Conservation (phyloP, 2,113 vertebrate genomes). For the Dromaius novaehollandiae region DNA sequence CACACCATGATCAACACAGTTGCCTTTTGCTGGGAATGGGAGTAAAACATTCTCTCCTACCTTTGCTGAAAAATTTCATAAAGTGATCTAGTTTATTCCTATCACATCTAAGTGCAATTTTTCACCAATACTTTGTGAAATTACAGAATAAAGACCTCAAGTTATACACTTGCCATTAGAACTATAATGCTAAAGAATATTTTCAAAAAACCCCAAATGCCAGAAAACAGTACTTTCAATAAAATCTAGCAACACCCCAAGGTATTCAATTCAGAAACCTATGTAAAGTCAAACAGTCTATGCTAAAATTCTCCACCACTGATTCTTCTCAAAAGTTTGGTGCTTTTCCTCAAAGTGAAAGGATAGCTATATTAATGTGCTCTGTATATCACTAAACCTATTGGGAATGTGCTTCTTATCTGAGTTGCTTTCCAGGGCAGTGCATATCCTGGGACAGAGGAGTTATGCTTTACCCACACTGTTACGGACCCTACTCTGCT, state of each 20-base stretch:
- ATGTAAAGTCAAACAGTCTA: background rate
- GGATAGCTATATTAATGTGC: conserved; percentile 45
- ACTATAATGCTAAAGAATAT: conserved; percentile 13
- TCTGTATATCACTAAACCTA: conserved; percentile 50
- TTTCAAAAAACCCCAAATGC: background rate
- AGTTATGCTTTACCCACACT: background rate
- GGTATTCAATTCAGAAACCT: background rate
- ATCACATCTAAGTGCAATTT: background rate
- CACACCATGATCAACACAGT: background rate
- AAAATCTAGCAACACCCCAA: background rate
- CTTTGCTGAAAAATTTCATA: background rate
- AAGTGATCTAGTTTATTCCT: background rate
- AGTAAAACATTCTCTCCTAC: background rate
- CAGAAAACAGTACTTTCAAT: conserved; percentile 10
- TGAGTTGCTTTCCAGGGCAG: conserved; percentile 11
- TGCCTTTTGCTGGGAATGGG: background rate
- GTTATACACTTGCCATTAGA: conserved; percentile 11
- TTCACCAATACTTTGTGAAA: background rate
- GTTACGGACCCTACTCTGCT: background rate
- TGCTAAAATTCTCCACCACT: background rate
- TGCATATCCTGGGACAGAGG: background rate
- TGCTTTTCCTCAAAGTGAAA: conserved; percentile 16
- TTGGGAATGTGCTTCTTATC: conserved; percentile 69
- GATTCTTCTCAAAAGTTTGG: background rate
- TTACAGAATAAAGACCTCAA: background rate